phyloP scores from a whole-genome alignment of 2,113 vertebrate species.

The Thunnus maccoyii region DNA sequence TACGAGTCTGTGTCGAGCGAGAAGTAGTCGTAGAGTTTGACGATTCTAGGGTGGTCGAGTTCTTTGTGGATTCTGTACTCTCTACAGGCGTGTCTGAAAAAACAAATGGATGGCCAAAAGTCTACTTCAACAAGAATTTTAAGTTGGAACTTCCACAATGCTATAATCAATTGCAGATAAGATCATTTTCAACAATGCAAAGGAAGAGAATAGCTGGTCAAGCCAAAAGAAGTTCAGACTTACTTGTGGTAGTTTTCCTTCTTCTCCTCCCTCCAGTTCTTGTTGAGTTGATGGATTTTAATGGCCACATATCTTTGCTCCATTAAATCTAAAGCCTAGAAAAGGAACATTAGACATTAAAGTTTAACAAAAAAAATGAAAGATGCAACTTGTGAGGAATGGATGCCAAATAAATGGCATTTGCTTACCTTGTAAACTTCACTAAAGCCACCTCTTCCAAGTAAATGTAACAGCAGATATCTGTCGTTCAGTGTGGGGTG shows the following conservation, averaged over 20 bases:
- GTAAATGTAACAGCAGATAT: slow-evolving; percentile 93
- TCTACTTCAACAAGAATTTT: background rate
- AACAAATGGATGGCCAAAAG: background rate
- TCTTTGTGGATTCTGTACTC: slow-evolving; percentile 99
- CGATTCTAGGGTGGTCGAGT: slow-evolving; percentile 96
- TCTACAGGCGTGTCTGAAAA: slow-evolving; percentile 92
- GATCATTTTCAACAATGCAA: background rate
- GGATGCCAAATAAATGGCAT: background rate
- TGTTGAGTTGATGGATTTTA: slow-evolving; percentile 99
- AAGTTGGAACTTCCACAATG: background rate
- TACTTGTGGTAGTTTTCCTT: slow-evolving; percentile 98
- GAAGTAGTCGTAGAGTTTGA: slow-evolving; percentile 97
- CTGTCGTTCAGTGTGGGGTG: slow-evolving; percentile 96
- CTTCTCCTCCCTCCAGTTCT: slow-evolving; percentile 98
- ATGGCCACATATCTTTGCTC: slow-evolving; percentile 97
- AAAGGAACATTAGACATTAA: background rate
- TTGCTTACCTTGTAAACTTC: slow-evolving; percentile 94
- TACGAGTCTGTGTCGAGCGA: slow-evolving; percentile 97
- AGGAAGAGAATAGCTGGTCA: background rate
- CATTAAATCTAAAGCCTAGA: slow-evolving; percentile 95
- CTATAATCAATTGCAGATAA: background rate
- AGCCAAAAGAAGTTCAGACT: slow-evolving; percentile 21
- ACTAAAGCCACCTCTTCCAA: slow-evolving; percentile 97
- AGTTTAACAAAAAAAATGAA: background rate
- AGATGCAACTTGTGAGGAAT: background rate